Conservation (phyloP, 1,140 invertebrate species). For the Drosophila lacteicornis region DNA sequence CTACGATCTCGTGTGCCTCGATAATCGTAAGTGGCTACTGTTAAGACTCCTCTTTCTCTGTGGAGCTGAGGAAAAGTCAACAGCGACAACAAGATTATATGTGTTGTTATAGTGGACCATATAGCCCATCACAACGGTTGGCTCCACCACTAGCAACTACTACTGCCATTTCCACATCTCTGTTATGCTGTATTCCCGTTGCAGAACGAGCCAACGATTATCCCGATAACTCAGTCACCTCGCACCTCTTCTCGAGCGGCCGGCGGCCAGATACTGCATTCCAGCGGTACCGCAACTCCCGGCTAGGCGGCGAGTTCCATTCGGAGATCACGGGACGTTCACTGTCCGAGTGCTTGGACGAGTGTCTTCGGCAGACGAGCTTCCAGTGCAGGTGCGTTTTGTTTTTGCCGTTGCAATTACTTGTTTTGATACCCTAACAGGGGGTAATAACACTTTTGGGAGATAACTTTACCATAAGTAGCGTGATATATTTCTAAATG, state of each 20-base stretch:
- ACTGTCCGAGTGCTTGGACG: conserved; percentile 94
- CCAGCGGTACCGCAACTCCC: conserved; percentile 93
- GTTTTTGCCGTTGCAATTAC: conserved; percentile 36
- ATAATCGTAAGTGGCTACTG: conserved; percentile 91
- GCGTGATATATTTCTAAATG: not conserved
- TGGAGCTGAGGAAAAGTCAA: conserved; percentile 31
- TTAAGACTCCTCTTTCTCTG: conserved; percentile 35
- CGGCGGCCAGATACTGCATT: conserved; percentile 94
- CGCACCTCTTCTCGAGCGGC: conserved; percentile 92
- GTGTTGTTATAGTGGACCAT: conserved; percentile 7
- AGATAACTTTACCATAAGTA: no score
- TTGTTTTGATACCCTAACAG: conserved; percentile 14
- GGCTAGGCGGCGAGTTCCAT: conserved; percentile 93
- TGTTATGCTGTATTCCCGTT: conserved; percentile 72
- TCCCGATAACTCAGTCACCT: conserved; percentile 92
- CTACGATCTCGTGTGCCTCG: conserved; percentile 93
- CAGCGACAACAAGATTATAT: conserved; percentile 66
- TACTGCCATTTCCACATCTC: conserved; percentile 25
- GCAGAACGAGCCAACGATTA: conserved; percentile 92
- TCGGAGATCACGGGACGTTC: conserved; percentile 94
- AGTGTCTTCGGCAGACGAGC: conserved; percentile 94
- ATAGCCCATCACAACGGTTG: conserved; percentile 50
- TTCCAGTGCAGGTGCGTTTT: conserved; percentile 89
- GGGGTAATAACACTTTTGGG: not conserved
- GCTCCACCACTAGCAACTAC: conserved; percentile 26